Conservation (phyloP, 2,113 vertebrate genomes). For the Meleagris gallopavo region DNA sequence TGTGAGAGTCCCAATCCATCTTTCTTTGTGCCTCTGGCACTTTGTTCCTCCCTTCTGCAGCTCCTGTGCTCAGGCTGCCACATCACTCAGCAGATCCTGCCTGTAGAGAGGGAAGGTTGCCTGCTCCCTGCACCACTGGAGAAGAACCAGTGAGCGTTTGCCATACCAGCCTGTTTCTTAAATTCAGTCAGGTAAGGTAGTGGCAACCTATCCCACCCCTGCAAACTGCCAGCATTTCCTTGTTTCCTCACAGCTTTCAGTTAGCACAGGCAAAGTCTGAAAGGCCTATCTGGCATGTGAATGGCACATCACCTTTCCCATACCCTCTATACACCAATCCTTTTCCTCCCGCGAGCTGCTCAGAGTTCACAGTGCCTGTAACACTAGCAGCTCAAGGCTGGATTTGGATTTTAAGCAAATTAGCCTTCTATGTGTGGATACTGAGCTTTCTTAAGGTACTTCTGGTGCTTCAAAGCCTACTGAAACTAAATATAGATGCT, state of each 20-base stretch:
- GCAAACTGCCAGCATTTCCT: neutral
- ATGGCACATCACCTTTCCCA: neutral
- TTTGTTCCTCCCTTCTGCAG: neutral
- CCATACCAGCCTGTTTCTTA: neutral
- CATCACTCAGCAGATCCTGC: neutral
- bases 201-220: neutral
- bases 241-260: neutral
- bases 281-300: neutral
- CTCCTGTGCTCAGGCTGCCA: neutral
- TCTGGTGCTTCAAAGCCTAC: neutral
- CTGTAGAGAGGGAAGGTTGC: neutral
- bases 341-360: neutral
- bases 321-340: neutral
- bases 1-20: fast-evolving
- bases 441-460: neutral
- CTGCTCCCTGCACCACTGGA: neutral
- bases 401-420: neutral
- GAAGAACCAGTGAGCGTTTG: neutral
- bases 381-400: neutral
- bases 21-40: neutral
- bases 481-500: neutral
- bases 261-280: neutral
- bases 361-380: fast-evolving
- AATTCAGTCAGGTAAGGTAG: neutral
- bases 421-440: neutral